Evolutionary conservation across 2,797 vertebrate species (phyloP), one percentile per base, ranked within the genome.

Genomic region (Pipistrellus pygmaeus): DNA sequence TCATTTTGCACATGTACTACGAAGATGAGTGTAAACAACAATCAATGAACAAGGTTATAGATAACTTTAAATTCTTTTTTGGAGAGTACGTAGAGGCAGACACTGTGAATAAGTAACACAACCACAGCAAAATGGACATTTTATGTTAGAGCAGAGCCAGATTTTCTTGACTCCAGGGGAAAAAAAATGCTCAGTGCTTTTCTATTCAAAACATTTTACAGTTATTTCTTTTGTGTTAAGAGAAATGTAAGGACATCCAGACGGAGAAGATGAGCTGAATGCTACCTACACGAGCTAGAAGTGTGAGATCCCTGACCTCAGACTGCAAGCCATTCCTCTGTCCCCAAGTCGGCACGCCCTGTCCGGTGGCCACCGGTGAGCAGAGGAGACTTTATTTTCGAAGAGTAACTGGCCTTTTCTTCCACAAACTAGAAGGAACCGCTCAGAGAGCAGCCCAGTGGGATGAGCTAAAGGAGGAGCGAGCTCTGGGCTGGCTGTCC

Each of bases 51-150:
- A 44, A 81, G 51, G 23, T 25, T 11, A 51, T 1, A 2, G 11
- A 13, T 11, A 64, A 35, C 41, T 64, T 38, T 38, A 53, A 9
- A 46, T 77, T 85, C 75, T 66, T 81, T 89, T 88, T 46, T 21
- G 32, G 53, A n/a, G 90, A 64, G 78, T 25, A 48, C 48, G 57
- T 1, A 4, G 87, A 35, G 2, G 53, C 72, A 44, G 41, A 69
- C 30, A 41, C 72, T 68, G 84, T 91, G 68, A 82, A 57, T 83
- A 88, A 57, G 53, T 53, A 83, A 91, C 10, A 76, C 53, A 85
- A 60, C 83, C 9, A 7, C n/a, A 76, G 30, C 13, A 25, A 20
- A 51, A 85, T 60, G 93, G 94, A 30, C 44, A 55, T 80, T 87
- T 95, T 84, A 81, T 71, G 60, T 62, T 14, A 62, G 60, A 14